These are phyloP conservation scores for Luffia ferchaultella DNA, from an alignment of 2,888 invertebrate species.

Conservation along the genomic window DNA sequence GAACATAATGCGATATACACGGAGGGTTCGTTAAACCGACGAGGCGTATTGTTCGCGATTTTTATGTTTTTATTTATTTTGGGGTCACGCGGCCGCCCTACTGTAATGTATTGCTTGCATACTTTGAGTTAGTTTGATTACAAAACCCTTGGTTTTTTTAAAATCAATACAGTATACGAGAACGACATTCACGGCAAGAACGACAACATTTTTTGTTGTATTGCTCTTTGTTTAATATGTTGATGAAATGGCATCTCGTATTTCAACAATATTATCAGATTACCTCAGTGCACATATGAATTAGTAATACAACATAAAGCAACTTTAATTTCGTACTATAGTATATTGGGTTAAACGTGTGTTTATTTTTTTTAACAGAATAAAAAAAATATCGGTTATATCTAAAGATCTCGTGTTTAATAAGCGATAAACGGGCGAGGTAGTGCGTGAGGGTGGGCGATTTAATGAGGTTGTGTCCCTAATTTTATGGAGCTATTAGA, in stretches of 20 bases:
- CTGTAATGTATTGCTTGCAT: background rate
- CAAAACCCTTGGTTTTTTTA: background rate
- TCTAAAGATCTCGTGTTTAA: background rate
- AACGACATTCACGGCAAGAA: too few relatives aligned
- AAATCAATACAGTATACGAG: too few relatives aligned
- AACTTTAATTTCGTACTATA: too few relatives aligned
- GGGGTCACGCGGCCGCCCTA: background rate
- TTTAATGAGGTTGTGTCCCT: background rate
- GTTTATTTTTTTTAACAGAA: background rate
- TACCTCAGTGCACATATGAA: too few relatives aligned
- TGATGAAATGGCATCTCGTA: too few relatives aligned
- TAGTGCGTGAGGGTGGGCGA: background rate
- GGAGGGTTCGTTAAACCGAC: conserved; percentile 35
- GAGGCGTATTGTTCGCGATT: conserved; percentile 15
- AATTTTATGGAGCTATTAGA: background rate
- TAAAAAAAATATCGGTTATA: background rate
- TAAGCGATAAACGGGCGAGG: background rate
- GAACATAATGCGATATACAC: conserved; percentile 28
- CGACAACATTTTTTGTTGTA: too few relatives aligned
- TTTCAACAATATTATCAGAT: too few relatives aligned
- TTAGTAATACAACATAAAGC: too few relatives aligned
- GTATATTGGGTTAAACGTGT: too few relatives aligned
- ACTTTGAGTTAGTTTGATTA: background rate
- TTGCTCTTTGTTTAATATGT: too few relatives aligned
- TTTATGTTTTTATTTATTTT: background rate